Evolutionary conservation across 2,888 invertebrate genomes (phyloP).

Genomic region (Heteromurus nitidus): DNA sequence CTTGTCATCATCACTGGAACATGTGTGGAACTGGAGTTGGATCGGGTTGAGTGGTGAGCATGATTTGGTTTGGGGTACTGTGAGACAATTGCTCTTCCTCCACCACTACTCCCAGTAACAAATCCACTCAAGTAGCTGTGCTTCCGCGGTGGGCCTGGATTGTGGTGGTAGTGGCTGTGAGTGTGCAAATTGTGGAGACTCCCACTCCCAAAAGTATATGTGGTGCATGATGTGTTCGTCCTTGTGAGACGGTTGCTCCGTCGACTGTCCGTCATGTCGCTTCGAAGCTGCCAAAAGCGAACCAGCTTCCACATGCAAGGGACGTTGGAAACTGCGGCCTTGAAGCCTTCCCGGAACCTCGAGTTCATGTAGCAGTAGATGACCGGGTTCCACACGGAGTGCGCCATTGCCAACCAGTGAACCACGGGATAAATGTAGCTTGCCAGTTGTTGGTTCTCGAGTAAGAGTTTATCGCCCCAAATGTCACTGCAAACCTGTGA

Average conservation of each 20-base stretch:
- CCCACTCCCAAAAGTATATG: conserved; percentile 66
- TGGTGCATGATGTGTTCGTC: conserved; percentile 69
- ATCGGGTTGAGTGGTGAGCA: background rate
- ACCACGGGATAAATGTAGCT: conserved; percentile 74
- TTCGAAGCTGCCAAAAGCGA: conserved; percentile 13
- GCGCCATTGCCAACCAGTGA: conserved; percentile 74
- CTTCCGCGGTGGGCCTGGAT: conserved; percentile 18
- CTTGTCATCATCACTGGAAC: no score
- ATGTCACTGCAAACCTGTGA: conserved; percentile 68
- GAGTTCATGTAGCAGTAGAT: conserved; percentile 75
- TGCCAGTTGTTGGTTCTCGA: conserved; percentile 59
- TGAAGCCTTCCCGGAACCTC: conserved; percentile 72
- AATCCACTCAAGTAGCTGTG: conserved; percentile 1
- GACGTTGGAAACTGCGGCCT: conserved; percentile 73
- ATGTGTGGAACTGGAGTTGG: no score
- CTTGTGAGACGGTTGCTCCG: conserved; percentile 62
- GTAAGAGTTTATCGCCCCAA: conserved; percentile 51
- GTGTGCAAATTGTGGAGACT: conserved; percentile 52
- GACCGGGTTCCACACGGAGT: conserved; percentile 74
- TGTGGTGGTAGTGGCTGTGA: background rate
- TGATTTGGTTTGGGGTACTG: conserved; percentile 41
- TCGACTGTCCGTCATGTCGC: conserved; percentile 32
- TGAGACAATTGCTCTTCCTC: conserved; percentile 21
- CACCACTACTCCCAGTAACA: conserved; percentile 1
- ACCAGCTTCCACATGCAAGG: conserved; percentile 61